Base-by-base conservation (phyloP, 2,113 vertebrate genomes). In the Salvelinus sp. region DNA sequence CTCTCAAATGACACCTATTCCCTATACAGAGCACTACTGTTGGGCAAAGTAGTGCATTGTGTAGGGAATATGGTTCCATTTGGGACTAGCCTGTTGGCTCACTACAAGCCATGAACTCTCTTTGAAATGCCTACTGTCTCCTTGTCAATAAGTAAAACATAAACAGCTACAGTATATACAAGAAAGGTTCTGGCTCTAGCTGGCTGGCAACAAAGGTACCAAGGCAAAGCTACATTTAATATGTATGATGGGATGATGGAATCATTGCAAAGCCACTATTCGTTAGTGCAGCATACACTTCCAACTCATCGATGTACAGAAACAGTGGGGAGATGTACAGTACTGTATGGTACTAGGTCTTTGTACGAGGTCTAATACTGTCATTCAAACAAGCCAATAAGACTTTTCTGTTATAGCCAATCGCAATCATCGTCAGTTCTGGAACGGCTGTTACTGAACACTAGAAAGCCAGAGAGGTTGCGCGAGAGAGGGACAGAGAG, bases 311-410 rank as follows among this genome's bases (percentile, higher is more conserved):
- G 9, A 25, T 63, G 60, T 22, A 13, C 60, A 66, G 64, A 66
- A 66, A 27, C 64, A 28, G 25, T 2, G 4, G 7, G 57, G 33
- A 47, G 30, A 9, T 6, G 27, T 10, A 44, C 38, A 44, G 9
- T n/a, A 54, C 89, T 7, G 33, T 33, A 33, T 33, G 33, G 77
- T 80, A 81, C 76, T 68, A 73, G 10, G 76, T 82, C 80, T 92
- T 85, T 80, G 80, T 91, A 89, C 89, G 80, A 77, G 81, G 86
- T 86, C 85, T 89, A 92, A 92, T 90, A 91, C 86, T 82, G 81
- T 88, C 83, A 78, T 80, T 65, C 88, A 89, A 93, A 91, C 92
- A 92, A 91, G 89, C 87, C 86, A 86, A 86, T 92, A 93, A 93
- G 84, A 82, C 86, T 87, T 91, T 88, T 87, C 90, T 90, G 90